phyloP scores from a whole-genome alignment of 2,113 vertebrate genomes.

The Dromaius novaehollandiae region DNA sequence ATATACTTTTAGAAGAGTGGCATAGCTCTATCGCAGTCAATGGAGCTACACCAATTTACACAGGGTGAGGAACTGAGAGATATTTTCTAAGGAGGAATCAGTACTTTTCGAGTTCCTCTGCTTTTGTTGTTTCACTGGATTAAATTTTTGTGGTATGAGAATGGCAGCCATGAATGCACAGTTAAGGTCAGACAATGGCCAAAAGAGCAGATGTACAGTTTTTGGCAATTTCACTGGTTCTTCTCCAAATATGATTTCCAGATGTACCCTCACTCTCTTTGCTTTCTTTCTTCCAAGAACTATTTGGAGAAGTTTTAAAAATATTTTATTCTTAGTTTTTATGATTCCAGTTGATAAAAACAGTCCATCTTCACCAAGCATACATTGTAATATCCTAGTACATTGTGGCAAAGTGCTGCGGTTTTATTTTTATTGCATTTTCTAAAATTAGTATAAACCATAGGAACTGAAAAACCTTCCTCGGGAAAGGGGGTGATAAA shows the following conservation, averaged over 20 bases:
- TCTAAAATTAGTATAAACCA: conserved; percentile 77
- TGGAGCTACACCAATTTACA: neutral
- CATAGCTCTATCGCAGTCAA: neutral
- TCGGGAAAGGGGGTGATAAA: conserved; percentile 73
- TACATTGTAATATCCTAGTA: conserved; percentile 41
- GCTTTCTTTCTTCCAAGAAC: conserved; percentile 69
- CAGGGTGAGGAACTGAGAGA: neutral
- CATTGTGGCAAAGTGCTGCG: conserved; percentile 30
- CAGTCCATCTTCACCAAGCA: conserved; percentile 54
- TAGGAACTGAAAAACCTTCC: conserved; percentile 68
- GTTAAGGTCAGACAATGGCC: conserved; percentile 10
- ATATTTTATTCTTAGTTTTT: conserved; percentile 60
- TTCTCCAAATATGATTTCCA: conserved; percentile 58
- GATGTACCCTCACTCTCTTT: conserved; percentile 58
- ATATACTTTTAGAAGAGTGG: neutral
- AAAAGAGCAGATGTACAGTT: conserved; percentile 48
- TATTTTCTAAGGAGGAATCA: neutral
- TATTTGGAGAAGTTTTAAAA: conserved; percentile 59
- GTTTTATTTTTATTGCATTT: conserved; percentile 66
- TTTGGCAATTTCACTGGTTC: conserved; percentile 52
- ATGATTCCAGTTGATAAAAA: conserved; percentile 66
- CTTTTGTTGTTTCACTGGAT: neutral
- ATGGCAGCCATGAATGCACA: neutral
- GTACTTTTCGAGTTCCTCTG: neutral
- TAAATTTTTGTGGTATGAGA: neutral